Base-by-base conservation (phyloP, 1,140 invertebrate genomes). In the Drosophila simulans region DNA sequence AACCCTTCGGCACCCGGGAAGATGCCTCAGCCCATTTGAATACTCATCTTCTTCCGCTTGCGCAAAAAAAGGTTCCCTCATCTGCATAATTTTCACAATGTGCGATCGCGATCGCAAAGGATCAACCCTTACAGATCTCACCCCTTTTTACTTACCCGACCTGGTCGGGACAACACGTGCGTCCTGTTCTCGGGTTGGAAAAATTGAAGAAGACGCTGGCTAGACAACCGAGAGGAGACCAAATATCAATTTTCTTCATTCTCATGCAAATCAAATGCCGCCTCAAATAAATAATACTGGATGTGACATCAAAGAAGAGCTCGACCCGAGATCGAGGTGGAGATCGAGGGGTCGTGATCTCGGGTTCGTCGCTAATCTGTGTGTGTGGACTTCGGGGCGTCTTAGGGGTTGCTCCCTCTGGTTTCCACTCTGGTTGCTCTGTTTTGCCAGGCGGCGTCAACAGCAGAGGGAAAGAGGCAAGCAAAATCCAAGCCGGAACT, bases 41-140 rank as follows among this genome's bases (percentile, higher is more conserved):
- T 90, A 90, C 85, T 90, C 85, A 90, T 90, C 64, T 72, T 81
- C 73, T 58, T 83, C 80, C 53, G 65, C 46, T 54, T 62, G 68
- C 63, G 73, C 63, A 80, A 83, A 39, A 39, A 64, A 72, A 76
- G 68, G 83, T 83, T 53, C 51, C 54, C 69, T 89, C 78, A 88
- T 88, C 74, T 90, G 85, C 85, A 90, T 90, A 90, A 90, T 90
- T 90, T 90, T 90, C 85, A 90, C 85, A 83, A 88, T 82, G 56
- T 77, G 83, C 40, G 65, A 68, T 51, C 64, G 64, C 68, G 69
- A 81, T 68, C 77, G 27, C 34, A 7, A 13, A n/a, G 7, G 48
- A 74, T 0, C 82, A 90, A 80, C 85, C 80, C 85, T 66, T 79
- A 64, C 46, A 35, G 25, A 55, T 25, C 15, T 76, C 76, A 62